Base-by-base conservation (phyloP, 2,797 vertebrate genomes). In the Synaphobranchus kaupii region DNA sequence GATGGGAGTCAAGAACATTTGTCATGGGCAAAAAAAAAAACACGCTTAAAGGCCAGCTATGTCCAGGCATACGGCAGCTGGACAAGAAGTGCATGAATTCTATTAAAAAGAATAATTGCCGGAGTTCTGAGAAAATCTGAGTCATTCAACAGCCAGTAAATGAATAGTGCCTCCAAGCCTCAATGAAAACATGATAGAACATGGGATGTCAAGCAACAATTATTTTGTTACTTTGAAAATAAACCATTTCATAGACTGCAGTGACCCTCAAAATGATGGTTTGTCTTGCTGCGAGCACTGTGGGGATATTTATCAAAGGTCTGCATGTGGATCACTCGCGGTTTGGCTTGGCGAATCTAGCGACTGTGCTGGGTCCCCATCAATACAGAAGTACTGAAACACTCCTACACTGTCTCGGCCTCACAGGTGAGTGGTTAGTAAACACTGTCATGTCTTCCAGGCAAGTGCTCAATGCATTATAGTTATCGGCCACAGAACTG, bases 151-250 rank as follows among this genome's bases (percentile, higher is more conserved):
- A 80, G 47, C 47, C 34, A 78, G 44, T 39, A 80, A 80, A 80
- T 48, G 4, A 80, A 80, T 80, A 47, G 13, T 22, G 20, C 44
- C n/a, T 80, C 76, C 44, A 28, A 44, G 44, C 7, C 17, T 80
- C 76, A 80, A 48, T 80, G 76, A 47, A 80, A 80, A 80, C 76
- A 80, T 34, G 68, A 80, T 80, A 47, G 47, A 80, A 47, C 71
- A 73, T 73, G 76, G 76, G 39, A 80, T 47, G 39, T 80, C 76
- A 80, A 44, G 44, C 76, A 47, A 25, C 22, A 48, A 44, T 73
- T 73, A 66, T 73, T 31, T 73, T 34, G 68, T 73, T 73, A 31
- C 68, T 73, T 73, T 10, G 58, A 63, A 63, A 63, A 63, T 63
- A 63, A 63, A 63, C 58, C 58, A 20, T 80, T 20, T 15, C 10